Base-by-base conservation (phyloP, 2,888 invertebrate species). In the Rotaria magnacalcarata region DNA sequence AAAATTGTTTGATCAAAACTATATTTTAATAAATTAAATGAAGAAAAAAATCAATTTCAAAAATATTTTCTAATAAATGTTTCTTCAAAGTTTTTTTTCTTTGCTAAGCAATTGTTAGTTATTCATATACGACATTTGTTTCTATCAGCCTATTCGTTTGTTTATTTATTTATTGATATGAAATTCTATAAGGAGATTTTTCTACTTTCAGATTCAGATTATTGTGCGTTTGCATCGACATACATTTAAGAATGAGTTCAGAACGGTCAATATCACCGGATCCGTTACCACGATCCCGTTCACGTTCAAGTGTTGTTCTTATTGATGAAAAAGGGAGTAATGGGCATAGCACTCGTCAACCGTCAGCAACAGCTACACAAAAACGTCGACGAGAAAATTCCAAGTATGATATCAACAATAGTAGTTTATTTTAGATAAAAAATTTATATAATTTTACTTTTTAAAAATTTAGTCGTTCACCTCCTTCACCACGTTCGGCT, bases 191-290 rank as follows among this genome's bases (percentile, higher is more conserved):
- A 67, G 34, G 19, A 6, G 19, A 34, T 16, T 67, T 19, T 56
- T 56, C 14, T 56, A 24, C 24, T 34, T 67, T 67, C 6, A 67
- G 67, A 67, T 67, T 67, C 19, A 41, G 34, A 19, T 41, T 0
- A 34, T 34, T 16, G 34, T 67, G 34, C 8, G 6, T 52, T 52
- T 16, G 16, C 14, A 52, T 52, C 52, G 52, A 16, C 34, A 47
- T 41, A 47, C 10, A 10, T 47, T n/a, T 47, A 24, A 67, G 47
- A 47, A 80, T 80, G 80, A 47, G 47, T 47, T 80, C 80, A 11
- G 80, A 80, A 80, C 80, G 80, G 11, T 80, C 80, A n/a, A 80
- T 80, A n/a, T 80, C 80, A n/a, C 80, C 80, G 5, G 80, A 80
- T 43, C 80, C 80, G 14, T 47, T 80, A 14, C 47, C 47, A n/a